Evolutionary conservation across 2,888 invertebrate species (phyloP), one percentile per base, ranked within the genome.

Genomic region (Dicranocentrus wangi): DNA sequence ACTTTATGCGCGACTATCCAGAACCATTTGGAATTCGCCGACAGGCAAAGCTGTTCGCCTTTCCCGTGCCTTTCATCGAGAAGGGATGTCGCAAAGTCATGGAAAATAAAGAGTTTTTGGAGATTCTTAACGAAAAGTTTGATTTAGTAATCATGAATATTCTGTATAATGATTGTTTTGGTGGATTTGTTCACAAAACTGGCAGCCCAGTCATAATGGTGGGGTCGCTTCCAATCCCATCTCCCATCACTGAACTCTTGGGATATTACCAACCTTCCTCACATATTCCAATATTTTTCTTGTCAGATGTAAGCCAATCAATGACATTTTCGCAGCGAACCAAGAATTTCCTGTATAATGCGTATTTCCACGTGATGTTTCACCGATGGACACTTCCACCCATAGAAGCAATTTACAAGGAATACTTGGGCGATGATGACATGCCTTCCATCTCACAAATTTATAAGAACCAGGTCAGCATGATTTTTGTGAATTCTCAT

Each of bases 171-270:
- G 87, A 91, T 84, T 87, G 87, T 61, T 87, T 87, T 51, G 73
- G 87, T 8, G 87, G 87, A 21, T 71, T 87, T 0, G 85, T 86
- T 0, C 85, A 87, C 69, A 82, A 84, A 21, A 85, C 87, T 2
- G 83, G 83, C 8, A 87, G 89, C 10, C 89, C 88, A 0, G 83
- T 88, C 21, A 87, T 90, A 21, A 42, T 88, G 0, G 85, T 89
- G 19, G 63, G 51, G 8, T 60, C 84, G n/a, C 25, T 81, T 13
- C 15, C 32, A 2, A 61, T 28, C 1, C 81, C 63, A 21, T 28
- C 81, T 0, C 47, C 42, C 25, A n/a, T 63, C 1, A 28, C 58
- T 2, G 25, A 51, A 28, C 21, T 69, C 21, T 2, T 79, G 43
- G 86, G 85, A 21, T 86, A 83, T 70, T 83, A 85, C 19, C 83